phyloP scores from a whole-genome alignment of 2,797 vertebrate species.

The Acropternis orthonyx region DNA sequence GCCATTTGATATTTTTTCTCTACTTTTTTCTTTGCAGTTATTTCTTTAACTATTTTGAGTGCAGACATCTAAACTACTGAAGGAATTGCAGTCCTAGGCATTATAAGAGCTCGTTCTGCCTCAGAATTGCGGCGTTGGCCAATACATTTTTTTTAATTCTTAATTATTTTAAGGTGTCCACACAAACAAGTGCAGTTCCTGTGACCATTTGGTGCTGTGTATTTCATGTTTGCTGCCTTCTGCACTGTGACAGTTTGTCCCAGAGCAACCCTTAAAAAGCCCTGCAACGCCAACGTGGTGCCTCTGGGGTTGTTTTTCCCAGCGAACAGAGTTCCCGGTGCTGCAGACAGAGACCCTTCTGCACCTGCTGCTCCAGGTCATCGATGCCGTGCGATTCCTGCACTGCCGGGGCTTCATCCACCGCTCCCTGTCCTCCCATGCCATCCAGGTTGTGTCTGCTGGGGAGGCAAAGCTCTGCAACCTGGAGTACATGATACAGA shows the following conservation, averaged over 20 bases:
- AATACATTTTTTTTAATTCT: background rate
- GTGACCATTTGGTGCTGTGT: background rate
- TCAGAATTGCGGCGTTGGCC: background rate
- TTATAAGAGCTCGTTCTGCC: background rate
- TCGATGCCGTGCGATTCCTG: slow-evolving; percentile 72
- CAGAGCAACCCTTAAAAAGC: fast-evolving
- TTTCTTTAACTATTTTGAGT: background rate
- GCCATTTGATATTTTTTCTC: background rate
- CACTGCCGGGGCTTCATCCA: slow-evolving; percentile 75
- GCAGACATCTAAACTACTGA: background rate
- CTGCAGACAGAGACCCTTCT: slow-evolving; percentile 73
- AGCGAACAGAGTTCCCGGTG: slow-evolving; percentile 77
- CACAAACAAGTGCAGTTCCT: fast-evolving
- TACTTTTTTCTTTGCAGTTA: background rate
- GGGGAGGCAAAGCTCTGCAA: slow-evolving; percentile 78
- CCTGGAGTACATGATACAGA: slow-evolving; percentile 79
- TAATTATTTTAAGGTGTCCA: background rate
- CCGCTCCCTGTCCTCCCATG: slow-evolving; percentile 74
- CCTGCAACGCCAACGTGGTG: background rate
- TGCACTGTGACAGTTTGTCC: fast-evolving
- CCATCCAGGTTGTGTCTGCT: slow-evolving; percentile 72
- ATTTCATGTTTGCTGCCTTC: background rate
- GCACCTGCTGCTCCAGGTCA: slow-evolving; percentile 74
- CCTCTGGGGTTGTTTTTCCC: background rate
- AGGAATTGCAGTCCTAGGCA: background rate